Percentiles rank a stretch among this genome's conserved stretches.
Conservation (phyloP, 2,797 vertebrate genomes). For the Phoeniculus purpureus region DNA sequence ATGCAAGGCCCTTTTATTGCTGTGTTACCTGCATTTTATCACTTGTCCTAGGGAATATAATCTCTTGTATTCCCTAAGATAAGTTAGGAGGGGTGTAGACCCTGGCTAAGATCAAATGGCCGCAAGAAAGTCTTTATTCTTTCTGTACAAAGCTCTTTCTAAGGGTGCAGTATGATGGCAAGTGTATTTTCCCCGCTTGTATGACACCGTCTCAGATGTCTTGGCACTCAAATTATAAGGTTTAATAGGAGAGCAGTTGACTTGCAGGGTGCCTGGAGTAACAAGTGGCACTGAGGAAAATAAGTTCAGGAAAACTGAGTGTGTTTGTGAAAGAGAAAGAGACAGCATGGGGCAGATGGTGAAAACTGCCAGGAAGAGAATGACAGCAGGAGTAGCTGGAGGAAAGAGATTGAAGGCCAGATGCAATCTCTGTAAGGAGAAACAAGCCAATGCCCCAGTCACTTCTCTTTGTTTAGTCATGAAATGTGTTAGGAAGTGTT, state of each 20-base stretch:
- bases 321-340: background rate
- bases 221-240: background rate
- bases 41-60: background rate
- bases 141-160: background rate
- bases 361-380: background rate
- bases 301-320: background rate
- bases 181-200: background rate
- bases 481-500: background rate
- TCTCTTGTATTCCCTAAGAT: background rate
- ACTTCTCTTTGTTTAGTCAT: background rate
- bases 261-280: background rate
- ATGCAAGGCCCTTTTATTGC: background rate
- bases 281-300: background rate
- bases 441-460: background rate
- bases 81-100: fast-evolving
- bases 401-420: background rate
- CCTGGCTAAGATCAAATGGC: background rate
- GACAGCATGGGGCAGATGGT: background rate
- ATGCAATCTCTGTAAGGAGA: background rate
- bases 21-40: background rate
- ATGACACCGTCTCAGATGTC: background rate
- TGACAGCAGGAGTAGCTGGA: background rate
- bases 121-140: background rate
- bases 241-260: background rate
- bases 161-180: background rate